These are phyloP conservation scores for Acanthosoma haemorrhoidale DNA, from an alignment of 2,888 invertebrate genomes.

Conservation along the genomic window DNA sequence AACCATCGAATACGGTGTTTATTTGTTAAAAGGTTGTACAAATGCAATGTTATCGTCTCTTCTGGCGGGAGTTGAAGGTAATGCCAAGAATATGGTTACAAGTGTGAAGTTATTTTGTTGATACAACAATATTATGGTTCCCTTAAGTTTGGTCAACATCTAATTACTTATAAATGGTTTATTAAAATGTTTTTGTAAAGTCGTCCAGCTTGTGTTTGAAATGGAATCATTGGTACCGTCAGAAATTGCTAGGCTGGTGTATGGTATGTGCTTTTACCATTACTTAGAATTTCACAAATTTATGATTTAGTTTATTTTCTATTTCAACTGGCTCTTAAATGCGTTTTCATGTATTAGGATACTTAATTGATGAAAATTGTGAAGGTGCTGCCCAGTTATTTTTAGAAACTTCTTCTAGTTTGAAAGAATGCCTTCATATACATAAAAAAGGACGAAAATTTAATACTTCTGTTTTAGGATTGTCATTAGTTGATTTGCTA, in stretches of 20 bases:
- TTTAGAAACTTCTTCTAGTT: constrained; percentile 25
- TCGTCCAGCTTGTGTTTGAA: neutral
- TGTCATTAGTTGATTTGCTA: constrained; percentile 15
- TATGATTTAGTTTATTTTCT: neutral
- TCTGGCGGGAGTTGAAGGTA: constrained; percentile 12
- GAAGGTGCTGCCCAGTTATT: constrained; percentile 22
- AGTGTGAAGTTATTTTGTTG: neutral
- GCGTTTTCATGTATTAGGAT: constrained; percentile 14
- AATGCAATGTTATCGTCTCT: neutral
- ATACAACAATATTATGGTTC: neutral
- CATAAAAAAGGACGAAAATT: constrained; percentile 24
- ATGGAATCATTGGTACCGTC: constrained; percentile 34
- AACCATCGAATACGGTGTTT: no score
- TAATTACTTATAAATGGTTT: no score
- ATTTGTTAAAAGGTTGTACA: neutral
- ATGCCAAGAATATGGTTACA: neutral
- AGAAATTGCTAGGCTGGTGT: constrained; percentile 32
- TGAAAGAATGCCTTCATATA: constrained; percentile 23
- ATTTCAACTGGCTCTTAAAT: neutral
- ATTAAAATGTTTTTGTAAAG: neutral
- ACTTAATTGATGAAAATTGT: constrained; percentile 27
- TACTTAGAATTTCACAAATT: neutral
- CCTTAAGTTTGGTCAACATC: no score
- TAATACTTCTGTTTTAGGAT: constrained; percentile 23
- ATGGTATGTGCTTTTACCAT: constrained; percentile 8